These are phyloP conservation scores for Rousettus madagascariensis DNA, from an alignment of 2,797 vertebrate genomes.

Conservation along the genomic window DNA sequence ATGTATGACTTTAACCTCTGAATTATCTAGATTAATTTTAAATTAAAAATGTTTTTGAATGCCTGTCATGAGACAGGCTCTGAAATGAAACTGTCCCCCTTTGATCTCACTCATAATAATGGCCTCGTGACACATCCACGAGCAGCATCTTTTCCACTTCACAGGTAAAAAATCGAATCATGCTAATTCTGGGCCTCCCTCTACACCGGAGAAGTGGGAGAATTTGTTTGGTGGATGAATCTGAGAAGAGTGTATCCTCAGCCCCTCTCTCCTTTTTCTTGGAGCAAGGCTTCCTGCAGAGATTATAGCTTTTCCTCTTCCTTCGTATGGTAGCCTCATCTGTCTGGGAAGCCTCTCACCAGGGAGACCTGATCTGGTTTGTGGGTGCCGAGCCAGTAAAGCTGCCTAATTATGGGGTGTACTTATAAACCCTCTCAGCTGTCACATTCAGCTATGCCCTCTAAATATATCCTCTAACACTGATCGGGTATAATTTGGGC, in stretches of 20 bases:
- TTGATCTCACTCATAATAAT: fast-evolving
- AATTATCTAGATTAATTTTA: not conserved
- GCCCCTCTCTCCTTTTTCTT: not conserved
- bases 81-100: not conserved
- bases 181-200: not conserved
- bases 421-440: not conserved
- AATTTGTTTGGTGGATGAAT: not conserved
- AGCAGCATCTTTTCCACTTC: not conserved
- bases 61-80: not conserved
- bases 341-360: not conserved
- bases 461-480: too few species aligned
- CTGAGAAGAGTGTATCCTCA: too few species aligned
- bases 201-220: not conserved
- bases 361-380: not conserved
- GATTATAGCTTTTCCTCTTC: too few species aligned
- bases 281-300: not conserved
- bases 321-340: fast-evolving
- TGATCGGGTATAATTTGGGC: not conserved
- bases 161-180: not conserved
- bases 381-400: not conserved
- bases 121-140: fast-evolving
- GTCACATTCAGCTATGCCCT: not conserved
- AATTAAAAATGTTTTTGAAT: not conserved
- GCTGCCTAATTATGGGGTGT: too few species aligned
- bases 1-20: not conserved